These are phyloP conservation scores for Odontothrips loti DNA, from an alignment of 2,888 invertebrate species.

Conservation along the genomic window DNA sequence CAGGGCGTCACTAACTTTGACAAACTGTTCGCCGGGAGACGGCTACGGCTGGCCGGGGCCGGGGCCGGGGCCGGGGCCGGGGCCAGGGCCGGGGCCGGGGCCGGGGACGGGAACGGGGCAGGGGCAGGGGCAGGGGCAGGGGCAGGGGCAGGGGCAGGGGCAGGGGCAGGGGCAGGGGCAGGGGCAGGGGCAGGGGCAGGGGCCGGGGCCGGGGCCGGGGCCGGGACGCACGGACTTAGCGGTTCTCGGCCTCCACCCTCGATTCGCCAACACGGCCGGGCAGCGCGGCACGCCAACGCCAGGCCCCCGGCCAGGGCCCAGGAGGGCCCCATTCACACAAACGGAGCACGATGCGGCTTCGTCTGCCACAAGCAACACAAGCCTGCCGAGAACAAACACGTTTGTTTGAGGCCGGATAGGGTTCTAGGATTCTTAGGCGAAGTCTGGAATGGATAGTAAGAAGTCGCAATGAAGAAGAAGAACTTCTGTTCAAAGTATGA, in stretches of 20 bases:
- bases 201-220: neutral
- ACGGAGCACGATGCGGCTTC: neutral
- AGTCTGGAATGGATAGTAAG: no score
- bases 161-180: no score
- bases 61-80: neutral
- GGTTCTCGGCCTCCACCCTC: neutral
- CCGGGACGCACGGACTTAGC: neutral
- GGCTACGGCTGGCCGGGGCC: no score
- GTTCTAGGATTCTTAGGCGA: no score
- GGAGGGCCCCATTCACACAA: neutral
- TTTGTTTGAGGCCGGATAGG: no score
- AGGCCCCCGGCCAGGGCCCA: neutral
- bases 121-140: neutral
- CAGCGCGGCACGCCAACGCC: neutral
- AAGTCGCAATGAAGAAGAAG: no score
- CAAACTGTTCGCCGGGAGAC: neutral
- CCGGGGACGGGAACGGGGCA: neutral
- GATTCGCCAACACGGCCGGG: no score
- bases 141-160: neutral
- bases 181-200: neutral
- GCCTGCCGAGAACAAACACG: no score
- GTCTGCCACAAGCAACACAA: no score
- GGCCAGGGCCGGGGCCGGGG: neutral
- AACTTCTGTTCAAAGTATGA: no score
- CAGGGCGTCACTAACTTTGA: neutral